Evolutionary conservation across 2,888 invertebrate species (phyloP).

Genomic region (Pachliopta kotzebuea): DNA sequence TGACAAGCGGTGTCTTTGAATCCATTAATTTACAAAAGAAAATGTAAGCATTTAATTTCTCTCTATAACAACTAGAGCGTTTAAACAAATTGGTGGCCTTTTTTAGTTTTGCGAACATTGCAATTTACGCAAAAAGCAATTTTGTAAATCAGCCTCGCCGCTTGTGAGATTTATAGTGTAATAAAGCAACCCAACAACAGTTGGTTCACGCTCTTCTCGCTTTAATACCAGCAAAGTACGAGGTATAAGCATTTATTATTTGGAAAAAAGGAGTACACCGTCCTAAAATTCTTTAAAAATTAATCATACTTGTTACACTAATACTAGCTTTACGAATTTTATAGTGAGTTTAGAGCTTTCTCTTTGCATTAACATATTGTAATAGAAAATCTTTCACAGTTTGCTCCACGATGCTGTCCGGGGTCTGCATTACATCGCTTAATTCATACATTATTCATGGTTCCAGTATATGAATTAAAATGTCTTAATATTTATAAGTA

Average conservation of each 20-base stretch:
- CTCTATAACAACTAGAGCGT: slow-evolving; percentile 12
- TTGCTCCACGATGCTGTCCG: background rate
- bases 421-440: too few relatives aligned
- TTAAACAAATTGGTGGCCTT: slow-evolving; percentile 23
- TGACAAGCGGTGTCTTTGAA: background rate
- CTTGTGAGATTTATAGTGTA: slow-evolving; percentile 50
- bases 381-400: background rate
- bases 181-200: slow-evolving; percentile 60
- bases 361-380: background rate
- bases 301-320: background rate
- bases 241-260: slow-evolving; percentile 27
- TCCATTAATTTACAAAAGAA: background rate
- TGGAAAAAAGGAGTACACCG: slow-evolving; percentile 11
- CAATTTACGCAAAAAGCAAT: slow-evolving; percentile 51
- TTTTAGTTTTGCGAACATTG: slow-evolving; percentile 24
- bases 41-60: slow-evolving; percentile 11
- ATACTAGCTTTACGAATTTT: background rate
- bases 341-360: background rate
- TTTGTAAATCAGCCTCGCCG: slow-evolving; percentile 70
- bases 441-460: background rate
- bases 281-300: background rate
- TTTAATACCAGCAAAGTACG: slow-evolving; percentile 26
- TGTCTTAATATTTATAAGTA: too few relatives aligned
- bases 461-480: background rate
- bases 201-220: slow-evolving; percentile 34